Evolutionary conservation across 1,140 invertebrate genomes (phyloP), one percentile per base, ranked within the genome.

Genomic region (Tyrophagus putrescentiae): DNA sequence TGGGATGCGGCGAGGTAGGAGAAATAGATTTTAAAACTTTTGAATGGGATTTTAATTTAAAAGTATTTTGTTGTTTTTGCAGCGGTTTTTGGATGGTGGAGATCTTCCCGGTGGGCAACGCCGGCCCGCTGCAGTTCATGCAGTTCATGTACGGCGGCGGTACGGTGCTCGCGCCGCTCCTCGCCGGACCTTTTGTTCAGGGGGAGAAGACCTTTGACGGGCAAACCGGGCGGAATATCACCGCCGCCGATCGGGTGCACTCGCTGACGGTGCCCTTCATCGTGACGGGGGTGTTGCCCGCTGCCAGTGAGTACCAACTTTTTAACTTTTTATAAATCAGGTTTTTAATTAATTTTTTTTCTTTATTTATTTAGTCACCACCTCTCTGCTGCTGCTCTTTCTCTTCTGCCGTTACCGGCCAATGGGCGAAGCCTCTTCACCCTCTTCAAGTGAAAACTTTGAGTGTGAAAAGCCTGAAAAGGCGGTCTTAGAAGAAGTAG

Each of bases 81-180:
- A 48, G 45, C 31, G 45, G 45, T 29, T 48, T 48, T 48, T 48
- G 45, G 45, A 48, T 48, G 21, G 45, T 48, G 31, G 45, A 48
- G 21, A 57, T 57, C 33, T 57, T 33, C 33, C 56, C 31, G 23
- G 13, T 33, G 31, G 32, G 32, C 11, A 57, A 33, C 44, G 13
- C 56, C 25, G 9, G 21, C 7, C 23, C 44, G 11, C 33, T 57
- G 9, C 56, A 57, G 21, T 57, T 57, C n/a, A 52, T 11, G 5
- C 56, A 57, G 44, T 57, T 57, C 32, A 50, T 34, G 3, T 57
- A 57, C 31, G 56, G 56, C 44, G 21, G 28, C 11, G 56, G 56
- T 4, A 21, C 56, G 6, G 21, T 57, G 4, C n/a, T 29, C 16
- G 56, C 31, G 4, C 56, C 56, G 21, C 29, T 57, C 21, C 9